Conservation (phyloP, 2,113 vertebrate genomes). For the Asarcornis scutulata region DNA sequence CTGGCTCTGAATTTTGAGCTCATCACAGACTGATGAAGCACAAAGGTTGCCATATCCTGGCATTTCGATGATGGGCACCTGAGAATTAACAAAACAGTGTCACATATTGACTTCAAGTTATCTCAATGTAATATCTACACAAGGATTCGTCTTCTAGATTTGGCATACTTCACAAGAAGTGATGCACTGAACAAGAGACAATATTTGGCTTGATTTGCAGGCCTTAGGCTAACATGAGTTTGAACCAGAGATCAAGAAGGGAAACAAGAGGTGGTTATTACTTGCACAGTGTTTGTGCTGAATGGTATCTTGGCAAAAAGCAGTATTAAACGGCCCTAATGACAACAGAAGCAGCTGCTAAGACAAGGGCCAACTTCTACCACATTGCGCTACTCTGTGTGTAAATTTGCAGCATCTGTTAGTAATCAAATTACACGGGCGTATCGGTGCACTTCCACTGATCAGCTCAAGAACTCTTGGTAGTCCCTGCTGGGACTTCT, state of each 20-base stretch:
- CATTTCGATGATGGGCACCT: conserved; percentile 94
- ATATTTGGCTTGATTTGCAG: neutral
- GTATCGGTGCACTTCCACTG: neutral
- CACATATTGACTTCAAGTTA: neutral
- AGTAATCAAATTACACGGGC: neutral
- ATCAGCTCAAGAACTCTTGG: neutral
- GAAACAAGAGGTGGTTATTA: neutral
- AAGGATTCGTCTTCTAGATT: neutral
- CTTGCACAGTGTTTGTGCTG: neutral
- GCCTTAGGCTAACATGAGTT: neutral
- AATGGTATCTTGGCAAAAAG: neutral
- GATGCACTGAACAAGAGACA: neutral
- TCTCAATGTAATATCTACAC: neutral
- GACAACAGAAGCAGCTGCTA: neutral
- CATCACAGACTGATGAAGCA: conserved; percentile 88
- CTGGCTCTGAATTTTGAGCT: conserved; percentile 97
- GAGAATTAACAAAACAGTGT: neutral
- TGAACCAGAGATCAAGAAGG: neutral
- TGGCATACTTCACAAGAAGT: neutral
- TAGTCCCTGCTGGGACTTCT: neutral
- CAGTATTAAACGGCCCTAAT: neutral
- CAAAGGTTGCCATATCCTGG: conserved; percentile 93
- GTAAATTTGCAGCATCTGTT: neutral
- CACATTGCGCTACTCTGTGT: fast-evolving
- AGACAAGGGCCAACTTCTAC: neutral